A percentile compares a stretch with the other conserved stretches of the same genome.
Evolutionary conservation across 2,113 vertebrate species (phyloP).

Genomic region (Chloropsis cyanopogon): DNA sequence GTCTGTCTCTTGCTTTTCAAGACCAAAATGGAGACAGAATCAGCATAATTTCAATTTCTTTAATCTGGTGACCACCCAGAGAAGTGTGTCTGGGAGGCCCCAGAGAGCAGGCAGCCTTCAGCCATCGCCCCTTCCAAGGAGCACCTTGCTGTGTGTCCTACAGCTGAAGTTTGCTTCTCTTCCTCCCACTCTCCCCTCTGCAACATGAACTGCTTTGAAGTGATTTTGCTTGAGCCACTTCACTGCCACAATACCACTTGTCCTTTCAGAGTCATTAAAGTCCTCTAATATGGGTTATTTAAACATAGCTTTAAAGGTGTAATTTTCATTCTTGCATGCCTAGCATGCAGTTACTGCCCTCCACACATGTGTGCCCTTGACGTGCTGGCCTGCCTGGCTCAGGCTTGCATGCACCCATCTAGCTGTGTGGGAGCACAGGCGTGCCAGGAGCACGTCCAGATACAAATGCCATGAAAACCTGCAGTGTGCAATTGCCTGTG

Average conservation of each 20-base stretch:
- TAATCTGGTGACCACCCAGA: background rate
- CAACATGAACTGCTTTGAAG: background rate
- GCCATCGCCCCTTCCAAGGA: accelerated
- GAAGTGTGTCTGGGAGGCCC: accelerated
- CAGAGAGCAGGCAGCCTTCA: background rate
- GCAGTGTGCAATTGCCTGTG: background rate
- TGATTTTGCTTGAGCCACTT: background rate
- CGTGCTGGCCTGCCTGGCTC: background rate
- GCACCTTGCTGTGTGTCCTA: background rate
- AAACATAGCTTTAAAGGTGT: background rate
- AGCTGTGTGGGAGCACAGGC: background rate
- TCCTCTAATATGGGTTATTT: background rate
- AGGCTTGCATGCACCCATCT: accelerated
- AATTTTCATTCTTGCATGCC: background rate
- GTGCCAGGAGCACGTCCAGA: background rate
- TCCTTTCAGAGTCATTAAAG: background rate
- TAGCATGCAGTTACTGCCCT: accelerated
- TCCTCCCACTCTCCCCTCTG: background rate
- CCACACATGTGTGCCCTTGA: accelerated
- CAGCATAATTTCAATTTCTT: background rate
- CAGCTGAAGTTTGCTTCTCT: background rate
- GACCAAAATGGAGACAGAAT: background rate
- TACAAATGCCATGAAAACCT: background rate
- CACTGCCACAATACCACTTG: background rate
- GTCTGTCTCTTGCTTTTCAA: background rate